Evolutionary conservation across 2,113 vertebrate genomes (phyloP).

Genomic region (Verasper variegatus): DNA sequence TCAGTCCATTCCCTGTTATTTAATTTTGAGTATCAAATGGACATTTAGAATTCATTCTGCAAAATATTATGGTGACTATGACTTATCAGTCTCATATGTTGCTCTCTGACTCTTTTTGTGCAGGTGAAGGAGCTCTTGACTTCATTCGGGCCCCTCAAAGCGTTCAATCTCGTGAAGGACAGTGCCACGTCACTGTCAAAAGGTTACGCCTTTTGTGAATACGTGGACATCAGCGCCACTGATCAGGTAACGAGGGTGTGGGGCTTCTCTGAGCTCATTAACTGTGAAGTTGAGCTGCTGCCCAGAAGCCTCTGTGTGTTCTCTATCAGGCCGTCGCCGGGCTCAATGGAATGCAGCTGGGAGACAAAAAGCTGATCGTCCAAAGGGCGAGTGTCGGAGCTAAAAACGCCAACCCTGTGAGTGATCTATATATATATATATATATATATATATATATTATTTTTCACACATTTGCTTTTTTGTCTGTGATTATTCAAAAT

Average conservation of each 20-base stretch:
- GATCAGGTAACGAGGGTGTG: slow-evolving; percentile 74
- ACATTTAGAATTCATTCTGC: slow-evolving; percentile 44
- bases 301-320: slow-evolving; percentile 28
- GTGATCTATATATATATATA: slow-evolving; percentile 10
- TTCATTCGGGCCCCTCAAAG: slow-evolving; percentile 84
- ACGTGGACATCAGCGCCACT: slow-evolving; percentile 81
- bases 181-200: slow-evolving; percentile 85
- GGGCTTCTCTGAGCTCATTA: rapidly evolving
- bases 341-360: slow-evolving; percentile 86
- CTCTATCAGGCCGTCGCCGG: slow-evolving; percentile 78
- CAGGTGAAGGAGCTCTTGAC: slow-evolving; percentile 86
- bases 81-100: slow-evolving; percentile 18
- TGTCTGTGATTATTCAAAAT: no score
- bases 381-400: slow-evolving; percentile 84
- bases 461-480: no score
- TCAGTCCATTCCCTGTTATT: slow-evolving; percentile 11
- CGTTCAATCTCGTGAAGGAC: slow-evolving; percentile 87
- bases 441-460: background rate
- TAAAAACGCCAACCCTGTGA: slow-evolving; percentile 81
- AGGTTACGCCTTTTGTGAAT: slow-evolving; percentile 86
- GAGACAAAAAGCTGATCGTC: slow-evolving; percentile 85
- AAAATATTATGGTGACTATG: background rate
- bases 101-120: slow-evolving; percentile 39
- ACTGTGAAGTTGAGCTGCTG: background rate
- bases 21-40: slow-evolving; percentile 47